Base-by-base conservation (phyloP, 2,888 invertebrate genomes). In the Drosophila mayaguana region DNA sequence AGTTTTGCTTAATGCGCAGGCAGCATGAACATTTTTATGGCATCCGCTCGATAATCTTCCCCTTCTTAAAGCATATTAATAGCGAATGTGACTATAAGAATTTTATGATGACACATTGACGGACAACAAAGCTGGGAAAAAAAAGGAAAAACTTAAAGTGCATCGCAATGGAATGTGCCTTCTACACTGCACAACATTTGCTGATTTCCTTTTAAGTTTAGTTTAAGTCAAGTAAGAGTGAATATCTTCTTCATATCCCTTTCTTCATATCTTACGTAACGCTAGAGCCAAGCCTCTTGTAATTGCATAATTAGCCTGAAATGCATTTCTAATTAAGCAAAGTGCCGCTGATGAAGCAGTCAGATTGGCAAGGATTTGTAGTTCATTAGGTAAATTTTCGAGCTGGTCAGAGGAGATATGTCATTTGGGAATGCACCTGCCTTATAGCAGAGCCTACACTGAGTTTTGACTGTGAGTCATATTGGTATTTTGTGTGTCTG, bases 1-100 rank as follows among this genome's bases (percentile, higher is more conserved):
- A 79, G 65, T 82, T 88, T 83, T 84, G 70, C 68, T 87, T 78
- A 76, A 80, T 72, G 81, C 60, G 62, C 80, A 60, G 32, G 22
- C 71, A 67, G 67, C 63, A 71, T 76, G 76, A 63, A 61, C 34
- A 57, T 50, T 77, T 77, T 74, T 46, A 72, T 54, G 64, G 20
- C 34, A 28, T 43, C 20, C 25, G 34, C 25, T 18, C 46, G 38
- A 53, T 59, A 45, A 43, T 40, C 40, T 43, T 46, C 2, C 53
- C 34, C 14, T 18, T 22, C 40, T 32, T 22, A 9, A 18, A 18
- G 18, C 20, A 36, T 32, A 45, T 46, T 34, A 38, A 40, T 70
- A 45, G 32, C 20, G 70, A 18, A 38, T 51, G 50, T 34, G 32
- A 0, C 51, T 12, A 53, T 59, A 70, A 40, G 45, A 59, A 70